Base-by-base conservation (phyloP, 2,888 invertebrate genomes). In the Acrocyrtus sp. region DNA sequence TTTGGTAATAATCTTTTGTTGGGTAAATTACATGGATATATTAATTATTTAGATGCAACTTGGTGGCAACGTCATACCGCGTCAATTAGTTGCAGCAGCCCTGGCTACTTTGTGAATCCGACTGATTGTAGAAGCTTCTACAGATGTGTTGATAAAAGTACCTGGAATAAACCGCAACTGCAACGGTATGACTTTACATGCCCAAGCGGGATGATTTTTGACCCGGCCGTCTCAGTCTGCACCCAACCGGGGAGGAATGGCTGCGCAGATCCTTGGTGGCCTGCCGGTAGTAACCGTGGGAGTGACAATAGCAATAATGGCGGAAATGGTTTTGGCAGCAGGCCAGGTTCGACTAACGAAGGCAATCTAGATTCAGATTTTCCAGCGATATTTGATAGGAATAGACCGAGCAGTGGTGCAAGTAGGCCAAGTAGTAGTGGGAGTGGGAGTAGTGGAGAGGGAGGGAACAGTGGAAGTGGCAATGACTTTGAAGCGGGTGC, bases 131-230 rank as follows among this genome's bases (percentile, higher is more conserved):
- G 24, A 1, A 69, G 47, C 29, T 69, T 69, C n/a, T 69, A 61
- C 41, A 53, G 69, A 62, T 69, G 69, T 69, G 69, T 69, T 5
- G 69, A 69, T 47, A 26, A 41, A 8, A 69, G 69, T 17, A 69
- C 61, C n/a, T 69, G 69, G 69, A 27, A 61, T 12, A 48, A 61
- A 21, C 54, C 61, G 1, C 19, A 48, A 2, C 21, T 69, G 8
- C 54, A 60, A 41, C 53, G 69, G 1, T 69, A 61, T n/a, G 69
- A 69, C 47, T 69, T 69, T 22, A 60, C 62, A n/a, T 69, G 69
- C 27, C 69, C 69, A 1, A 47, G 26, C 24, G 60, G 60, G 41
- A 69, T 69, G 69, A 50, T 69, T 4, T 69, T 69, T 62, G 69
- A 69, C 39, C 19, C 39, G 3, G 27, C 69, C 0, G 39, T 69